Conservation (phyloP, 92 coral and sea anemone species). For the Parazoanthus atlanticus region DNA sequence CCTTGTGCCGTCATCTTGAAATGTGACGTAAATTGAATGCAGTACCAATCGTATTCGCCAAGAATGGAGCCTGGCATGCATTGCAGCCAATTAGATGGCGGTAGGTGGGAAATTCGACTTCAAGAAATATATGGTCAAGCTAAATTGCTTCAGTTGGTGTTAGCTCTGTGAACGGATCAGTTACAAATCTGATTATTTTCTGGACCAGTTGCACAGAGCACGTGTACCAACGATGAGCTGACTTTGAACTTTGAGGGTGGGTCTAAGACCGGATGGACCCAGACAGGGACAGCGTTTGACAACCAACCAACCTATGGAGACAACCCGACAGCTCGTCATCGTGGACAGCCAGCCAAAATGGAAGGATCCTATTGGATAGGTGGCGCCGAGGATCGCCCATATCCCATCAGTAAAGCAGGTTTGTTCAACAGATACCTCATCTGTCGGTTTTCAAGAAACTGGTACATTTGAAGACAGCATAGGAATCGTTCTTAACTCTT, state of each 20-base stretch:
- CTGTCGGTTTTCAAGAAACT: no score
- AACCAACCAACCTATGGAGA: constrained; percentile 19
- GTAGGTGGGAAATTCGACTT: no score
- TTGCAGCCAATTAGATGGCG: no score
- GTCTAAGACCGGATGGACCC: constrained; percentile 2
- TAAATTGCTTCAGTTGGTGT: not conserved
- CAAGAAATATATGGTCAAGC: no score
- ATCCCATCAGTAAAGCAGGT: not conserved
- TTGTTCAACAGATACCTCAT: no score
- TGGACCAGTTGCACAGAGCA: not conserved
- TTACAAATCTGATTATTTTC: not conserved
- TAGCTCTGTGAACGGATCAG: no score
- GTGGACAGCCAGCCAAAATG: not conserved
- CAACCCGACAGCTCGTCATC: not conserved
- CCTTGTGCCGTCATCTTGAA: not conserved
- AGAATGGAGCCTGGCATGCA: no score
- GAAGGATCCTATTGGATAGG: not conserved
- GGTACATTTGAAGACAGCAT: no score
- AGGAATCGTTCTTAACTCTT: no score
- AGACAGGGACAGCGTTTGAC: constrained; percentile 19
- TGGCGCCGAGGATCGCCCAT: not conserved
- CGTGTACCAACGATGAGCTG: not conserved
- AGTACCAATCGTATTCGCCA: no score
- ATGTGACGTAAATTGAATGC: no score
- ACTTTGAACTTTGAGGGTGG: constrained; percentile 21